Base-by-base conservation (phyloP, 2,888 invertebrate genomes). In the Synergus laeviventris region DNA sequence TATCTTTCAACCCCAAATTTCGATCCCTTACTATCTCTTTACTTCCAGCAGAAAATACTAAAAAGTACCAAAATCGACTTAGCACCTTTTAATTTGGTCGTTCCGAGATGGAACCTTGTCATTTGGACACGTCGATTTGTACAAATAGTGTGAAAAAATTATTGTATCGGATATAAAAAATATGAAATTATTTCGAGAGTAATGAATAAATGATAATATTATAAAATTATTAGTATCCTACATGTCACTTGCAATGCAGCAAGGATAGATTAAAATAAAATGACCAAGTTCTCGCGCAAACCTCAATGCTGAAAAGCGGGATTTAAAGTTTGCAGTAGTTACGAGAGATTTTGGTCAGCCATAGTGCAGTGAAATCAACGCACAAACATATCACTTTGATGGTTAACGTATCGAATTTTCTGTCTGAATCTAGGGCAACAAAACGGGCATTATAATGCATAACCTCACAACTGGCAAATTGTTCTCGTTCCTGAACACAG, bases 371-470 rank as follows among this genome's bases (percentile, higher is more conserved):
- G 14, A 56, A 56, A 21, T 12, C 21, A 56, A 49, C 31, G 8
- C n/a, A 36, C n/a, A 36, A 38, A 61, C 16, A 16, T 45, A 45
- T 66, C 42, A 66, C 66, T 66, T 66, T 16, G 0, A 42, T 42
- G 5, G 21, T 64, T 64, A 12, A 42, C 24, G 18, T 38, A 18
- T 64, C 16, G 14, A 14, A 42, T 66, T 49, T 49, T 70, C 16
- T 31, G 3, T 49, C 16, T 49, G 3, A 31, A 49, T 70, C 31
- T 42, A 70, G 49, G 70, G 70, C 14, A 70, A 49, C 70, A 70
- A 16, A 70, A 45, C 70, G 5, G 70, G 66, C 12, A 21, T 45
- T 66, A 66, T 66, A 66, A 66, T 66, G 66, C 66, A 66, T 45
- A 24, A 45, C 24, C 24, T 66, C 9, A 66, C 66, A 16, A 24